These are phyloP conservation scores for Nysson spinosus DNA, from an alignment of 2,888 invertebrate genomes.

Conservation along the genomic window DNA sequence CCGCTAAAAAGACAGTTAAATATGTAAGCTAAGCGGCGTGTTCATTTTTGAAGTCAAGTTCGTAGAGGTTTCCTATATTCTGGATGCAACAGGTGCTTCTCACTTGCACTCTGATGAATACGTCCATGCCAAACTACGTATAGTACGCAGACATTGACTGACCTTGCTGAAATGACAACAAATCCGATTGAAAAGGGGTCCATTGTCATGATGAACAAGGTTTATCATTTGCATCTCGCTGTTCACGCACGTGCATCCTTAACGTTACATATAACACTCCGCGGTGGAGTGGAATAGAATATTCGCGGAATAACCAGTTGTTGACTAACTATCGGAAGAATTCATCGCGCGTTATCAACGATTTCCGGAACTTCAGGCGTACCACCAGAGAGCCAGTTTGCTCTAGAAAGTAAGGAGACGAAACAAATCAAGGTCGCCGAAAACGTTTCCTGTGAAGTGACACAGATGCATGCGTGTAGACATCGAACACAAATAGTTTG, in stretches of 20 bases:
- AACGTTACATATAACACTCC: not conserved
- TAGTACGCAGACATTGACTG: conserved; percentile 1
- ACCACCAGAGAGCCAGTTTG: conserved; percentile 27
- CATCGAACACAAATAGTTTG: conserved; percentile 2
- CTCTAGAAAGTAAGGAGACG: conserved; percentile 22
- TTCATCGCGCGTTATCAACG: conserved; percentile 29
- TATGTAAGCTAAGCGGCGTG: conserved; percentile 2
- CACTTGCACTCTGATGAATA: not conserved
- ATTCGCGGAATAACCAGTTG: conserved; percentile 17
- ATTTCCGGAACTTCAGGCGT: conserved; percentile 41
- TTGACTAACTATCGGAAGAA: conserved; percentile 8
- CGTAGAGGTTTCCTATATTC: conserved; percentile 10
- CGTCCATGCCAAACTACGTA: conserved; percentile 15
- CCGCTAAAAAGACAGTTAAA: conserved; percentile 17
- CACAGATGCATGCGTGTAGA: not conserved
- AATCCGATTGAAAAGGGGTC: conserved; percentile 29
- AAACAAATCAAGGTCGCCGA: conserved; percentile 41
- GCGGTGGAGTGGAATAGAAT: conserved; percentile 20
- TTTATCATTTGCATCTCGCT: no score
- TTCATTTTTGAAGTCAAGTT: conserved; percentile 41
- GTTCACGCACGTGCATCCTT: not conserved
- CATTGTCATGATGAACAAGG: no score
- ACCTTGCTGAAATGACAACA: conserved; percentile 15
- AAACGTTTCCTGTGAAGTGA: conserved; percentile 7
- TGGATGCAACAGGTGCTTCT: conserved; percentile 48